Base-by-base conservation (phyloP, 2,797 vertebrate species). In the Falco biarmicus region DNA sequence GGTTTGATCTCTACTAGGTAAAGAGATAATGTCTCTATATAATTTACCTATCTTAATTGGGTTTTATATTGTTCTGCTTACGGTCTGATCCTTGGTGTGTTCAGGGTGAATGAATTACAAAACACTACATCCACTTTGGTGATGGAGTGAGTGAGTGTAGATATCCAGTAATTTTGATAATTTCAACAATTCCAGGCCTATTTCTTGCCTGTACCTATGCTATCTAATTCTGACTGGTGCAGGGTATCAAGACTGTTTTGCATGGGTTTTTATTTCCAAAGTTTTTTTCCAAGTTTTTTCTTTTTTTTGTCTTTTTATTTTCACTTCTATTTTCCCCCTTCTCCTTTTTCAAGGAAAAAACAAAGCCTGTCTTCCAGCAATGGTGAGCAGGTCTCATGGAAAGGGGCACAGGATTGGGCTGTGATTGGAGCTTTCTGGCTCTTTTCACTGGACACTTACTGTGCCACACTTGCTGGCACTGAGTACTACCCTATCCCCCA, bases 131-230 rank as follows among this genome's bases (percentile, higher is more conserved):
- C 14, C 32, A 76, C 51, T 64, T 29, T 48, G 56, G 51, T 66
- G 64, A 53, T 68, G 24, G 45, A 89, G 21, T 10, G 19, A 51
- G 14, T n/a, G 19, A 39, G 37, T 39, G 37, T 89, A 54, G 28
- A 16, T 69, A 43, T 26, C 26, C 18, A 60, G 31, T 59, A 70
- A 32, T 75, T 59, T 60, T 76, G 34, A 14, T 81, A 60, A 92
- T 73, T 93, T 81, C 37, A 60, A 45, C 78, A 95, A 68, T 91
- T 96, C 39, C 63, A 84, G 21, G 29, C 11, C 3, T 89, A 66
- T 80, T 94, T 96, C 70, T 90, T 91, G 39, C 50, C 91, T 94
- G 32, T 79, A 87, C 24, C 21, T 92, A 26, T 90, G 63, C 24
- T 74, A 14, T 86, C 68, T 94, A 96, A 80, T 89, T 87, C 60